A percentile compares a stretch with the other conserved stretches of the same genome.
Evolutionary conservation across 1,140 invertebrate species (phyloP).

Genomic region (Euwallacea fornicatus): DNA sequence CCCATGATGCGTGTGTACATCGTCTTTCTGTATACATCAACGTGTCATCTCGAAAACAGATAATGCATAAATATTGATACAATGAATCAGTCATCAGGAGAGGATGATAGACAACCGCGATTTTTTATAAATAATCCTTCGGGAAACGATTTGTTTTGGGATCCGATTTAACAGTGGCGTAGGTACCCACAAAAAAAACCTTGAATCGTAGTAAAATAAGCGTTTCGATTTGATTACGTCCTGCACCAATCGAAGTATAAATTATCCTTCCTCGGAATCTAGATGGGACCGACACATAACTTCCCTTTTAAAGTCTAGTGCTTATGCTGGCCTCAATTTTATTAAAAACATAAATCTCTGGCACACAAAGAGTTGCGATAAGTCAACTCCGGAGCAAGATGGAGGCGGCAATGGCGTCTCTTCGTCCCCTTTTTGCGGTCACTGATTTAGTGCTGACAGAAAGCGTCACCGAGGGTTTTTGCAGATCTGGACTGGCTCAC

Average conservation of each 20-base stretch:
- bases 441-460: constrained; percentile 33
- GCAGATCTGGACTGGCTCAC: constrained; percentile 16
- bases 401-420: constrained; percentile 34
- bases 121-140: constrained; percentile 37
- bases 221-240: too few species aligned
- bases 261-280: neutral
- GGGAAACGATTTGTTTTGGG: constrained; percentile 36
- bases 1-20: constrained; percentile 34
- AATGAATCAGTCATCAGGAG: constrained; percentile 40
- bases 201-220: too few species aligned
- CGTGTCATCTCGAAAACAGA: constrained; percentile 38
- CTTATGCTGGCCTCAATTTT: constrained; percentile 26
- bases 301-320: constrained; percentile 19
- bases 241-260: too few species aligned
- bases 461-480: constrained; percentile 30
- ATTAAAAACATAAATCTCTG: constrained; percentile 36
- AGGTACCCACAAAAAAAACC: too few species aligned
- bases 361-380: constrained; percentile 34
- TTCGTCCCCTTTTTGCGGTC: constrained; percentile 33
- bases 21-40: constrained; percentile 39
- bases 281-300: constrained; percentile 9
- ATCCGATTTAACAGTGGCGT: constrained; percentile 27
- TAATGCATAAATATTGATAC: constrained; percentile 40
- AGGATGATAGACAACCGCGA: constrained; percentile 38
- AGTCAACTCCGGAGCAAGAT: constrained; percentile 26